phyloP scores from a whole-genome alignment of 2,888 invertebrate species.

The Xanthorhoe spadicearia region DNA sequence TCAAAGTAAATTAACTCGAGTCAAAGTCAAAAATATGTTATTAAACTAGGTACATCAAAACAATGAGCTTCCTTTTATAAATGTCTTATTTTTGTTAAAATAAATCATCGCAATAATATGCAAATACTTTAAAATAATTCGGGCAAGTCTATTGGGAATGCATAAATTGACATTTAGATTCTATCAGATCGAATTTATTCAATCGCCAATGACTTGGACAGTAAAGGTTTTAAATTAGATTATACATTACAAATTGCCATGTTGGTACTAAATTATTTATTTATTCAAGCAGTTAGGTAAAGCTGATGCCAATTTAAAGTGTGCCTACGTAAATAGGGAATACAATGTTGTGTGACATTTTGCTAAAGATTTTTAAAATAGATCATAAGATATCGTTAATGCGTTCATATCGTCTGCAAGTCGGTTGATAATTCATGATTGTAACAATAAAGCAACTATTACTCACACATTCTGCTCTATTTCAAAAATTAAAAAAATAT shows the following conservation, averaged over 20 bases:
- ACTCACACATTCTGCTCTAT: no score
- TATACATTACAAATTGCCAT: slow-evolving; percentile 17
- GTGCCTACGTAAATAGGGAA: neutral
- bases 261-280: slow-evolving; percentile 16
- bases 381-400: no score
- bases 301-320: slow-evolving; percentile 6
- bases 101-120: neutral
- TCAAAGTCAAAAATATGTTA: no score
- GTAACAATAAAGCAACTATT: no score
- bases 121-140: neutral
- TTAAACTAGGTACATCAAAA: no score
- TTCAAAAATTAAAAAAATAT: no score
- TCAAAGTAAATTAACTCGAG: no score
- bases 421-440: no score
- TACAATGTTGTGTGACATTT: neutral
- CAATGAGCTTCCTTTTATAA: no score
- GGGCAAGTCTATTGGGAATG: neutral
- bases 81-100: no score
- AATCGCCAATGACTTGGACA: slow-evolving; percentile 15
- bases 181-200: slow-evolving; percentile 20
- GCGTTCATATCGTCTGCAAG: no score
- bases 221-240: slow-evolving; percentile 12
- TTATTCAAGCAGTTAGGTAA: slow-evolving; percentile 16
- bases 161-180: slow-evolving; percentile 12
- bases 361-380: neutral